phyloP scores from a whole-genome alignment of 2,113 vertebrate genomes.

The Malurus melanocephalus region DNA sequence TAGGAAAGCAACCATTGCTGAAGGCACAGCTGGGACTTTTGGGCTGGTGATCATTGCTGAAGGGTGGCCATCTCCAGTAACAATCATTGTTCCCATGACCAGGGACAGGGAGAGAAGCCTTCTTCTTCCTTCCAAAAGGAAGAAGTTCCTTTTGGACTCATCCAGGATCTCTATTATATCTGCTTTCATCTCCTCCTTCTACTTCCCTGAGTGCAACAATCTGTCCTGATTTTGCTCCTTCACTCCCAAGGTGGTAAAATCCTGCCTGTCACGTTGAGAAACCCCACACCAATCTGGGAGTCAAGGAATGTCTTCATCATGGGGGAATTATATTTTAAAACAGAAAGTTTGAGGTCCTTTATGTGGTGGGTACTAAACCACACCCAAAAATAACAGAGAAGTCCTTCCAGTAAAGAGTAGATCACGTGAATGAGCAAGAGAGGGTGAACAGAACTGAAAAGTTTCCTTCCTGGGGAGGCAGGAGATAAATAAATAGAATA shows the following conservation, averaged over 20 bases:
- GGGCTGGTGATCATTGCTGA: background rate
- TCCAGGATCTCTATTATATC: background rate
- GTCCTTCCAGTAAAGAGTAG: background rate
- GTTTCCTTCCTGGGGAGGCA: background rate
- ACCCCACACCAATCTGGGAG: background rate
- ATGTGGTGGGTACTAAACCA: background rate
- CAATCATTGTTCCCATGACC: background rate
- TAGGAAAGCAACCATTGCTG: background rate
- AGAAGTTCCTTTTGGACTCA: background rate
- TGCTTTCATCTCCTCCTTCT: background rate
- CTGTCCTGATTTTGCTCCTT: background rate
- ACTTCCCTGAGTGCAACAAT: background rate
- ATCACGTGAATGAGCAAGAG: background rate
- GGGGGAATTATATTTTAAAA: background rate
- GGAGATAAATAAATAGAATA: background rate
- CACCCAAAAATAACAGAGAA: background rate
- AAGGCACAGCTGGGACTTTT: background rate
- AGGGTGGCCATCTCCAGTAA: background rate
- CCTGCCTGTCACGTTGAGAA: background rate
- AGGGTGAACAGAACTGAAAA: background rate
- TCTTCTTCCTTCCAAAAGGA: too few relatives aligned
- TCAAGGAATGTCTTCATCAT: background rate
- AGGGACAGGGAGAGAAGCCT: background rate
- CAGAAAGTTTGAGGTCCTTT: background rate
- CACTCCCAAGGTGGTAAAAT: background rate